Evolutionary conservation across 2,888 invertebrate genomes (phyloP).

Genomic region (Anaspis maculata): DNA sequence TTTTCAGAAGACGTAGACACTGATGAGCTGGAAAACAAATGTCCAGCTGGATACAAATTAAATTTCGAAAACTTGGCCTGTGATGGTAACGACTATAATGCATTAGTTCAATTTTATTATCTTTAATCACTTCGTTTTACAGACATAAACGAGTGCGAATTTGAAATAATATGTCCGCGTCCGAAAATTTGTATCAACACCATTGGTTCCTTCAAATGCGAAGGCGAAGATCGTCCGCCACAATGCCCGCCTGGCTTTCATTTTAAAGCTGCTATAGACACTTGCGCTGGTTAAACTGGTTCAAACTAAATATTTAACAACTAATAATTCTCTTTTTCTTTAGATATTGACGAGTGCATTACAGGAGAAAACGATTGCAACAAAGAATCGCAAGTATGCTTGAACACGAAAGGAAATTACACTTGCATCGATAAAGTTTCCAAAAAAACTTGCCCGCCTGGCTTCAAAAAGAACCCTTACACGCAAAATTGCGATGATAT

Average conservation of each 20-base stretch:
- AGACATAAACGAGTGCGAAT: conserved; percentile 40
- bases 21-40: conserved; percentile 33
- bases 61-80: conserved; percentile 50
- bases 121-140: conserved; percentile 7
- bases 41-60: conserved; percentile 51
- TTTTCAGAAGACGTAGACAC: conserved; percentile 24
- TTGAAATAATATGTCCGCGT: conserved; percentile 32
- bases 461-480: conserved; percentile 51
- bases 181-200: conserved; percentile 37
- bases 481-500: conserved; percentile 61
- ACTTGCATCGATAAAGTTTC: conserved; percentile 60
- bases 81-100: conserved; percentile 35
- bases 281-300: too few species aligned
- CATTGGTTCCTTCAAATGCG: conserved; percentile 37
- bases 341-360: conserved; percentile 70
- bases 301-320: too few species aligned
- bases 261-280: conserved; percentile 33
- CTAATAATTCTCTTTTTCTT: too few species aligned
- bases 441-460: conserved; percentile 52
- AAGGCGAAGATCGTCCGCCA: conserved; percentile 23
- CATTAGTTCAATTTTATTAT: conserved; percentile 2
- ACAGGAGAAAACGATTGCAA: conserved; percentile 58
- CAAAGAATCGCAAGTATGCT: conserved; percentile 56
- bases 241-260: conserved; percentile 39
- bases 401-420: conserved; percentile 63